Evolutionary conservation across 2,888 invertebrate genomes (phyloP).

Genomic region (Drosophila fungiperda): DNA sequence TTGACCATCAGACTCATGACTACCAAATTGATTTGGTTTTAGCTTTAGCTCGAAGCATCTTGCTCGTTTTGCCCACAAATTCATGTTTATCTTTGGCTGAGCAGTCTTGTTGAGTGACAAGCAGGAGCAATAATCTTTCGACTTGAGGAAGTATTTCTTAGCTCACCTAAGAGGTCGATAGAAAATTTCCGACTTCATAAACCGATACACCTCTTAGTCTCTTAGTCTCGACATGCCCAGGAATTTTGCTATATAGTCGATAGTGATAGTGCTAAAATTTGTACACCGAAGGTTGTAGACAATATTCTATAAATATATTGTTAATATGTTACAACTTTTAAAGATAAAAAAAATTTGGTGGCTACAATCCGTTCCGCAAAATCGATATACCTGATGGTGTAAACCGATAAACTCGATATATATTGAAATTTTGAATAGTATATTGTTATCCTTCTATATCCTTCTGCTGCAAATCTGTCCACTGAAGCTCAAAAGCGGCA

Average conservation of each 20-base stretch:
- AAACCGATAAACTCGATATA: background rate
- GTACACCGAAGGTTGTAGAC: background rate
- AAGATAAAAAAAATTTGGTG: background rate
- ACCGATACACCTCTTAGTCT: no score
- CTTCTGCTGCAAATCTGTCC: background rate
- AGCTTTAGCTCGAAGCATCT: slow-evolving; percentile 66
- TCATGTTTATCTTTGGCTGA: slow-evolving; percentile 51
- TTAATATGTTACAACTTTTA: background rate
- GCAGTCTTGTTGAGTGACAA: slow-evolving; percentile 64
- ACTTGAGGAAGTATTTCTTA: slow-evolving; percentile 53
- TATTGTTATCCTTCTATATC: background rate
- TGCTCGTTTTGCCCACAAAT: slow-evolving; percentile 39
- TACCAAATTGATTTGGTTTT: slow-evolving; percentile 71
- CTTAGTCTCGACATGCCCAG: no score
- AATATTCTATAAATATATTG: background rate
- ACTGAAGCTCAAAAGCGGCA: background rate
- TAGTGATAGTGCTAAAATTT: background rate
- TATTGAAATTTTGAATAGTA: background rate
- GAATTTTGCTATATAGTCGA: background rate
- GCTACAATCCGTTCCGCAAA: background rate
- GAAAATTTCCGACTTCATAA: no score
- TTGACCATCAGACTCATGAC: slow-evolving; percentile 77
- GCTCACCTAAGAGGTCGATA: slow-evolving; percentile 11
- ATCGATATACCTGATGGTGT: background rate
- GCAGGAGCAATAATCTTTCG: slow-evolving; percentile 21